Conservation (phyloP, 2,888 invertebrate genomes). For the Amaurobius ferox region DNA sequence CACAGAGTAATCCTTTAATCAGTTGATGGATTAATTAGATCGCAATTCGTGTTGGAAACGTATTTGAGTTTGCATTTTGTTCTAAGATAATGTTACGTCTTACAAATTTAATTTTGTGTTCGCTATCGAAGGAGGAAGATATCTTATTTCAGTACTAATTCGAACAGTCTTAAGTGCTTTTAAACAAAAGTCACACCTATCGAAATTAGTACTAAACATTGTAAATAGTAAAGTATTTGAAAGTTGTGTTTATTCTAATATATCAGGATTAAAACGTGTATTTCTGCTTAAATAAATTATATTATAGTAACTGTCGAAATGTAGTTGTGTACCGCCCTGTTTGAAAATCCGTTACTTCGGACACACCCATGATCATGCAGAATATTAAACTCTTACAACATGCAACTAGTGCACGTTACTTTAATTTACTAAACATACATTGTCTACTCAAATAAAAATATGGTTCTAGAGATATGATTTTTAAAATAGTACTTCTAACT, state of each 20-base stretch:
- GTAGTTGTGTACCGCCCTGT: too few relatives aligned
- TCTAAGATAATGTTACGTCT: background rate
- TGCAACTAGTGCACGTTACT: too few relatives aligned
- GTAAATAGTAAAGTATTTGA: background rate
- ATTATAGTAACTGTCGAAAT: too few relatives aligned
- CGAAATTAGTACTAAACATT: background rate
- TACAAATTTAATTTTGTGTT: background rate
- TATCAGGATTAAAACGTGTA: background rate
- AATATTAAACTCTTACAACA: too few relatives aligned
- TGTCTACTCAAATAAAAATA: too few relatives aligned
- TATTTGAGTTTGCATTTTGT: background rate
- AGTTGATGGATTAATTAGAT: slow-evolving; percentile 4
- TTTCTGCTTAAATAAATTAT: too few relatives aligned
- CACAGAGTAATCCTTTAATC: background rate
- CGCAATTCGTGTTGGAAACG: background rate
- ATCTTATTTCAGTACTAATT: background rate
- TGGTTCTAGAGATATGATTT: too few relatives aligned
- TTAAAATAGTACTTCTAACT: too few relatives aligned
- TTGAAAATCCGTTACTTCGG: too few relatives aligned
- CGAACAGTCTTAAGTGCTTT: background rate
- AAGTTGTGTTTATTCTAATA: background rate
- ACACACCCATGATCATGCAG: too few relatives aligned
- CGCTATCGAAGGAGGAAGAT: background rate
- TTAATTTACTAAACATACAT: too few relatives aligned
- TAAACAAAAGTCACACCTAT: background rate